Conservation (phyloP, 2,797 vertebrate species). For the Sternotherus odoratus region DNA sequence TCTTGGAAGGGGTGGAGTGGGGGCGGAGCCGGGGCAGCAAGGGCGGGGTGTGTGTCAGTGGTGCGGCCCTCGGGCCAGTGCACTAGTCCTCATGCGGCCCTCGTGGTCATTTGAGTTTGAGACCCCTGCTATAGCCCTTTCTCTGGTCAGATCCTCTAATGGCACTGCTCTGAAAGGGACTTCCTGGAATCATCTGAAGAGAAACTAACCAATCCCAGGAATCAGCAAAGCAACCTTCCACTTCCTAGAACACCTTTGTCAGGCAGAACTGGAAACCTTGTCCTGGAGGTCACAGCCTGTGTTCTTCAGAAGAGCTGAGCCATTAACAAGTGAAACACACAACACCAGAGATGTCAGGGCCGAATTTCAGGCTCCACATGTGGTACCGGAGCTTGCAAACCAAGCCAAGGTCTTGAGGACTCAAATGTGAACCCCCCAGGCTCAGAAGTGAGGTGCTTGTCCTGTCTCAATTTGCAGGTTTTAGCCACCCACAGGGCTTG, state of each 20-base stretch:
- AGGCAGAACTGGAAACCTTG: not conserved
- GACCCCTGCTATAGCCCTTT: too few species aligned
- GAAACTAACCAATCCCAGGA: not conserved
- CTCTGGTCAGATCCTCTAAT: not conserved
- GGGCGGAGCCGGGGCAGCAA: too few species aligned
- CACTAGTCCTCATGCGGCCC: too few species aligned
- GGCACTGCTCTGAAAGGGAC: not conserved
- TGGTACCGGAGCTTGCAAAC: not conserved
- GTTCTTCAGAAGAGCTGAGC: not conserved
- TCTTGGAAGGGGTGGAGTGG: too few species aligned
- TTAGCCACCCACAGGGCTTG: not conserved
- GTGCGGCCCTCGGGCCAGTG: too few species aligned
- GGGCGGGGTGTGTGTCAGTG: too few species aligned
- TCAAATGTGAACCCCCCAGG: not conserved
- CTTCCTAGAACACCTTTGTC: not conserved
- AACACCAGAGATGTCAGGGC: not conserved
- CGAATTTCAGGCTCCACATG: not conserved
- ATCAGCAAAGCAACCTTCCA: not conserved
- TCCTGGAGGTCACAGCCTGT: not conserved
- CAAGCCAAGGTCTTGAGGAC: not conserved
- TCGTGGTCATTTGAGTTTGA: too few species aligned
- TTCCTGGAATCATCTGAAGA: not conserved
- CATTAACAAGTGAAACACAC: not conserved
- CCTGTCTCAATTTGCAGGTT: not conserved
- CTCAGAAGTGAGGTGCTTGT: not conserved